Conservation (phyloP, 2,888 invertebrate genomes). For the Orthonevra nobilis region DNA sequence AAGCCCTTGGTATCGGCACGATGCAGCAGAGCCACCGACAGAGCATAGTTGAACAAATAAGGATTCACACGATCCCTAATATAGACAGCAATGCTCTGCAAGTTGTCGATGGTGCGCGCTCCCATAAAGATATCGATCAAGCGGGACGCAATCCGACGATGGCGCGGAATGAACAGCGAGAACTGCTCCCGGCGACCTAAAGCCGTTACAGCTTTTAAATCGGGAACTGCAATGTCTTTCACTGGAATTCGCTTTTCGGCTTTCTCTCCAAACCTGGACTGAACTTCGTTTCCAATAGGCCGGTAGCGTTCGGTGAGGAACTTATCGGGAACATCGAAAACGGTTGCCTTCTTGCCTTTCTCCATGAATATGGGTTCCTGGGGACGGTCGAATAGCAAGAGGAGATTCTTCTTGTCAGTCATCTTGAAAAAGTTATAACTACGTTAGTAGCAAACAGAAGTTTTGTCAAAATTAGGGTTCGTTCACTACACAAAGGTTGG, state of each 20-base stretch:
- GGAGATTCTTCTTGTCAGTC: conserved; percentile 82
- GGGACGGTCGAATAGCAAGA: conserved; percentile 88
- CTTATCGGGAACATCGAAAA: conserved; percentile 84
- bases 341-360: conserved; percentile 84
- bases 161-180: conserved; percentile 86
- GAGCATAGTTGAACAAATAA: conserved; percentile 89
- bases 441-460: neutral
- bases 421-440: conserved; percentile 58
- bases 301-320: conserved; percentile 83
- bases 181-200: conserved; percentile 85
- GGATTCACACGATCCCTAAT: conserved; percentile 89
- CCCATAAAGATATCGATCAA: conserved; percentile 87
- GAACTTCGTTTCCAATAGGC: conserved; percentile 81
- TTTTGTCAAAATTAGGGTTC: neutral
- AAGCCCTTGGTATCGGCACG: conserved; percentile 83
- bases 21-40: conserved; percentile 88
- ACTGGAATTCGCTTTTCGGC: conserved; percentile 82
- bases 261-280: conserved; percentile 83
- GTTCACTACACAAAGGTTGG: neutral
- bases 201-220: conserved; percentile 83
- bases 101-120: conserved; percentile 86
- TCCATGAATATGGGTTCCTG: conserved; percentile 89
- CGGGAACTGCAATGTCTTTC: conserved; percentile 84
- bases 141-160: conserved; percentile 84
- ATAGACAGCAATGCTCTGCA: conserved; percentile 85